phyloP scores from a whole-genome alignment of 2,797 vertebrate genomes.

The Sebastes diaconus region DNA sequence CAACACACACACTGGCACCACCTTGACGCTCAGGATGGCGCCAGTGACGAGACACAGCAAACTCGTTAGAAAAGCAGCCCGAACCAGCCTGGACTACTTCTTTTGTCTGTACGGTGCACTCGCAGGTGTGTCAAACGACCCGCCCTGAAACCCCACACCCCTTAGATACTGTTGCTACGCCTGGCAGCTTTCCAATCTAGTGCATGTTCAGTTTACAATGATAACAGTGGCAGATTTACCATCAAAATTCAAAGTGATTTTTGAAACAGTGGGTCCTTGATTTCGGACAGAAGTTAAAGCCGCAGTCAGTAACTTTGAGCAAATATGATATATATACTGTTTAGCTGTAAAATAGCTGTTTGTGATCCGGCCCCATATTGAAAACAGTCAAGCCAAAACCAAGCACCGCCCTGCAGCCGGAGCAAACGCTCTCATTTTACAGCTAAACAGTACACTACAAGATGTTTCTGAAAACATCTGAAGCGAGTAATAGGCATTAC shows the following conservation, averaged over 20 bases:
- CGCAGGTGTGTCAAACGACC: neutral
- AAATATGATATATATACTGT: no score
- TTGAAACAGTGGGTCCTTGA: neutral
- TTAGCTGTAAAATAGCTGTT: no score
- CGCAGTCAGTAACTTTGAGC: no score
- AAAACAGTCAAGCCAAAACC: no score
- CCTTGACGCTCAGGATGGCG: no score
- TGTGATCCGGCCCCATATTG: no score
- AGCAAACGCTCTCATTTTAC: no score
- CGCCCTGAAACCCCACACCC: neutral
- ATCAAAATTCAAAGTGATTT: neutral
- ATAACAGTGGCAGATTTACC: neutral
- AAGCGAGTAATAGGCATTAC: no score
- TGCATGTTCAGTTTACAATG: neutral
- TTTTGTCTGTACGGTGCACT: neutral
- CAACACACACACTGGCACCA: neutral
- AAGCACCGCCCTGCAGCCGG: no score
- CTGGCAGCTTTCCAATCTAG: neutral
- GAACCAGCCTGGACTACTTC: neutral
- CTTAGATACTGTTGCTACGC: neutral
- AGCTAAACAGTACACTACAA: no score
- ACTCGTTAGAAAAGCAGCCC: neutral
- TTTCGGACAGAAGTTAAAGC: neutral
- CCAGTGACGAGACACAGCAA: neutral
- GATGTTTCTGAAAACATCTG: no score